phyloP scores from a whole-genome alignment of 1,140 invertebrate species.

The Fopius arisanus region DNA sequence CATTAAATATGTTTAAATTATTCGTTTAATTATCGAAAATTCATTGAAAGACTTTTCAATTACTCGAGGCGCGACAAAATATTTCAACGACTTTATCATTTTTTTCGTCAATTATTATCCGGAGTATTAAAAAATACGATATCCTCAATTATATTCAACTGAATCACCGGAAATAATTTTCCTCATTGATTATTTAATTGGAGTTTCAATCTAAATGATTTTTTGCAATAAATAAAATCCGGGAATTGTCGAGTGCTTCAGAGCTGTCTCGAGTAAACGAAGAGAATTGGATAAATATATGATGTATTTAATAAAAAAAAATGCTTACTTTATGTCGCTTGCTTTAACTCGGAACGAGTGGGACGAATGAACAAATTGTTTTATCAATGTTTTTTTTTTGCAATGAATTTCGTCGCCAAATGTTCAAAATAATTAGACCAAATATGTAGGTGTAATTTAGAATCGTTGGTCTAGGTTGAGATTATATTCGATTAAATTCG shows the following conservation, averaged over 20 bases:
- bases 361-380: not conserved
- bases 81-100: too few relatives aligned
- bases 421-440: constrained; percentile 24
- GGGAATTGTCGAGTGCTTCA: not conserved
- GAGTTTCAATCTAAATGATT: not conserved
- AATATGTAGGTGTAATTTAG: constrained; percentile 26
- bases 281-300: not conserved
- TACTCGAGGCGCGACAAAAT: too few relatives aligned
- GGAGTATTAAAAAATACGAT: too few relatives aligned
- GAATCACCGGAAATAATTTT: too few relatives aligned
- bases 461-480: constrained; percentile 21
- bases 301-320: not conserved
- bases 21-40: too few relatives aligned
- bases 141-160: too few relatives aligned
- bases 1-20: too few relatives aligned
- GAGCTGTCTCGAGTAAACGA: not conserved
- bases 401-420: constrained; percentile 11
- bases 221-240: not conserved
- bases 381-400: not conserved
- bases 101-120: too few relatives aligned
- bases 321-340: constrained; percentile 13
- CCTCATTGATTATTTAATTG: not conserved
- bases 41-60: too few relatives aligned
- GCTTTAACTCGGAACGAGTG: constrained; percentile 2
- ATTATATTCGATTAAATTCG: constrained; percentile 14